Evolutionary conservation across 2,797 vertebrate genomes (phyloP).

Genomic region (Adrianichthys oophorus): DNA sequence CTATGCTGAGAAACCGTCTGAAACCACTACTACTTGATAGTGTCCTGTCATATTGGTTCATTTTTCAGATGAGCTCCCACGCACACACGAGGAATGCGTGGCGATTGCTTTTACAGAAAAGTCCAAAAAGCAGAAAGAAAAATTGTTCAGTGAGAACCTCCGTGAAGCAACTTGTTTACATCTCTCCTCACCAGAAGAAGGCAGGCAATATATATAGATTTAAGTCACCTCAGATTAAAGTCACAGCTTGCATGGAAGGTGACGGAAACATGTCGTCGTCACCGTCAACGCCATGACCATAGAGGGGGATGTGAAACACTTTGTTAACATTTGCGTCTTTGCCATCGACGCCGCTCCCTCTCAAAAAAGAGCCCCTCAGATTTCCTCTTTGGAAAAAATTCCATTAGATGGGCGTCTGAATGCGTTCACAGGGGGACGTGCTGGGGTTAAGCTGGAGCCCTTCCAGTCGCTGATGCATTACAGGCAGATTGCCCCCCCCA

Average conservation of each 20-base stretch:
- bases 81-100: constrained; percentile 27
- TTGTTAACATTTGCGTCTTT: constrained; percentile 75
- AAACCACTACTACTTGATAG: constrained; percentile 55
- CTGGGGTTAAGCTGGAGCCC: constrained; percentile 57
- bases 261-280: constrained; percentile 33
- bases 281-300: constrained; percentile 45
- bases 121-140: constrained; percentile 14
- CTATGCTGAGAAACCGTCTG: constrained; percentile 53
- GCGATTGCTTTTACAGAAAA: constrained; percentile 24
- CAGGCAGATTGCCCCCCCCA: constrained; percentile 77
- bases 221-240: constrained; percentile 32
- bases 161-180: constrained; percentile 7
- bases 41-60: constrained; percentile 62
- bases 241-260: constrained; percentile 23
- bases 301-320: constrained; percentile 61
- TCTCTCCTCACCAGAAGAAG: background rate
- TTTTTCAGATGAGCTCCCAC: constrained; percentile 46
- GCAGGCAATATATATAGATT: constrained; percentile 9
- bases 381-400: constrained; percentile 75
- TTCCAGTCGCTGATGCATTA: constrained; percentile 80
- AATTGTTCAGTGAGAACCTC: constrained; percentile 10
- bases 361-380: constrained; percentile 70
- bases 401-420: constrained; percentile 30
- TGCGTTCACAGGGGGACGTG: background rate
- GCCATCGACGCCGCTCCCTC: constrained; percentile 71